phyloP scores from a whole-genome alignment of 2,113 vertebrate genomes.

The Columba livia region DNA sequence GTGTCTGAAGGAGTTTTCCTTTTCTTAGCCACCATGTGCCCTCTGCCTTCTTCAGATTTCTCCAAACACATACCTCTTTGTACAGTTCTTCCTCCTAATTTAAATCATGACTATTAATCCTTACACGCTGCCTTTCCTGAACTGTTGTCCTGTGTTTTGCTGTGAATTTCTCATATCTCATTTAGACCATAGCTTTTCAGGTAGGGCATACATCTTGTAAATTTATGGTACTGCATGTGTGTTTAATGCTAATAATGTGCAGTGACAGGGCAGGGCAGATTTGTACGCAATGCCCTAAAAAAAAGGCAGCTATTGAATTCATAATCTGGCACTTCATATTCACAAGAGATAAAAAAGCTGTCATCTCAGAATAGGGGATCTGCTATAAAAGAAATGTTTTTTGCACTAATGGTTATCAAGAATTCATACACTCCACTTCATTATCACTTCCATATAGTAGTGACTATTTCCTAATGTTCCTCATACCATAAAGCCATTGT shows the following conservation, averaged over 20 bases:
- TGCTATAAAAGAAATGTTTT: constrained; percentile 22
- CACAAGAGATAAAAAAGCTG: constrained; percentile 48
- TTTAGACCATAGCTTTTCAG: constrained; percentile 44
- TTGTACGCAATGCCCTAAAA: constrained; percentile 41
- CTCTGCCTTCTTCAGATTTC: not conserved
- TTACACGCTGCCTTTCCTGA: not conserved
- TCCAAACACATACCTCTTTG: not conserved
- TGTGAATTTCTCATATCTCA: constrained; percentile 34
- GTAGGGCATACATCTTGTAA: constrained; percentile 10
- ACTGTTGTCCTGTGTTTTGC: constrained; percentile 27
- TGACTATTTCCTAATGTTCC: not conserved
- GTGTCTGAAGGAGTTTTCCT: not conserved
- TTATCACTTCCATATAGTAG: not conserved
- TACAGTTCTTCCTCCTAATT: not conserved
- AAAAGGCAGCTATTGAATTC: constrained; percentile 41
- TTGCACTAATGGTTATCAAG: constrained; percentile 29
- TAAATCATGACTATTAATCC: not conserved
- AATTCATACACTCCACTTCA: constrained; percentile 10
- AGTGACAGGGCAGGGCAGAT: constrained; percentile 36
- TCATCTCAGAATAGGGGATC: constrained; percentile 28
- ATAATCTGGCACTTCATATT: constrained; percentile 52
- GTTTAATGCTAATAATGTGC: constrained; percentile 48
- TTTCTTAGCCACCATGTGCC: not conserved
- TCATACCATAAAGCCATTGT: not conserved
- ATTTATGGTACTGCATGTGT: constrained; percentile 20